Base-by-base conservation (phyloP, 2,888 invertebrate genomes). In the Pimpla rufipes region DNA sequence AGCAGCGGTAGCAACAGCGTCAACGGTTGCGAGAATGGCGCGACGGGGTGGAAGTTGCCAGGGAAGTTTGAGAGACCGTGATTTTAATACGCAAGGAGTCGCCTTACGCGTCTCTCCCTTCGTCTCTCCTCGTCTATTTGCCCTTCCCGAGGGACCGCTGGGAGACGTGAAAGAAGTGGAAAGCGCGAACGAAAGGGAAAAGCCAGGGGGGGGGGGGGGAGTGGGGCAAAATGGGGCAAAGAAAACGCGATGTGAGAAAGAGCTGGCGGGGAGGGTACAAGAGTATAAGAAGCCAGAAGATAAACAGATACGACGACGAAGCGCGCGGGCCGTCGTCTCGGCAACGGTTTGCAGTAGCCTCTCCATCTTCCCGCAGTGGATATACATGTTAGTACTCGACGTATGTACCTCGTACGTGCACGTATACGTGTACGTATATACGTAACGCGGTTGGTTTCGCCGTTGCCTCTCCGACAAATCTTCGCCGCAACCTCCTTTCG, bases 81-180 rank as follows among this genome's bases (percentile, higher is more conserved):
- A 88, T 88, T 90, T 88, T 90, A 89, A 90, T 89, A 89, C 87
- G 81, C 83, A 84, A 74, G 70, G 81, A 70, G 84, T 73, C 40
- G 59, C 23, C 66, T 71, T 73, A 79, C 67, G 79, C 76, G 76
- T 37, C 42, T 67, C 11, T 40, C 57, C 35, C 35, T 18, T 42
- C 45, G 29, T 50, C 29, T 29, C 21, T n/a, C 57, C 66, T 62
- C 55, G 55, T 59, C 73, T 45, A 68, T 75, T 75, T 64, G 76
- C 50, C 47, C 68, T 42, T 64, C 81, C 52, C 78, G 7, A 68
- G 80, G 57, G 84, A 70, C 59, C 42, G 74, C n/a, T 71, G 59
- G 71, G 59, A 84, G 75, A 83, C 55, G 79, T 75, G 77, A 81
- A 81, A 81, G 79, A 74, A 77, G 47, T 62, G 57, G 77, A 74